Conservation (phyloP, 37 sponge, comb jelly and placozoan species). For the Theonella swinhoei region DNA sequence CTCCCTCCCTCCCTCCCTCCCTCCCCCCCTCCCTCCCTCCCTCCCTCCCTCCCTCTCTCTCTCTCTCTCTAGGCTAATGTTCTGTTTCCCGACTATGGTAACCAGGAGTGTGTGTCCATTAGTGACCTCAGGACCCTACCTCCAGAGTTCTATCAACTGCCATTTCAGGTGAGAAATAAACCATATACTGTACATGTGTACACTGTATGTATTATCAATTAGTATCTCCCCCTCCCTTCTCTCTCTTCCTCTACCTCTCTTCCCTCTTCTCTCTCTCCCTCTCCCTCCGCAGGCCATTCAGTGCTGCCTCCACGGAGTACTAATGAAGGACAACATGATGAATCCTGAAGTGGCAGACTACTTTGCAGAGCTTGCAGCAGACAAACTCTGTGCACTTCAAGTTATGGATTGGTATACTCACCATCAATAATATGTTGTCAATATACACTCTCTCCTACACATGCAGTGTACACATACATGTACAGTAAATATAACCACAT, state of each 20-base stretch:
- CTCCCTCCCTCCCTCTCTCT: no score
- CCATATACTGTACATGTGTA: background rate
- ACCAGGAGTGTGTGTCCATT: conserved; percentile 26
- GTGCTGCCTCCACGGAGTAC: conserved; percentile 52
- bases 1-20: no score
- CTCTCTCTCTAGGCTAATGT: conserved; percentile 22
- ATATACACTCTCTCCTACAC: background rate
- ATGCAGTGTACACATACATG: background rate
- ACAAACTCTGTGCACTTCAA: conserved; percentile 34
- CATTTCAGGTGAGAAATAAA: conserved; percentile 53
- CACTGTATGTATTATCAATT: background rate
- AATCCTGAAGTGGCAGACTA: conserved; percentile 6
- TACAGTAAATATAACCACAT: no score
- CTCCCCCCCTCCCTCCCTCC: no score
- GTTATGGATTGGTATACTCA: conserved; percentile 51
- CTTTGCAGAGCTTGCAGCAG: conserved; percentile 25
- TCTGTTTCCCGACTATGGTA: conserved; percentile 69
- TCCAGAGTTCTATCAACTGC: conserved; percentile 48
- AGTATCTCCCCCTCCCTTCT: background rate
- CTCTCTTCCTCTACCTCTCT: background rate
- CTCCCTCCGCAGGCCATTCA: conserved; percentile 42
- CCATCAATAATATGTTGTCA: no score
- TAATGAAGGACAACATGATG: background rate
- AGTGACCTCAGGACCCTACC: conserved; percentile 47
- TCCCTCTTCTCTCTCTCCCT: background rate